Evolutionary conservation across 2,113 vertebrate species (phyloP).

Genomic region (Nothoprocta pentlandii): DNA sequence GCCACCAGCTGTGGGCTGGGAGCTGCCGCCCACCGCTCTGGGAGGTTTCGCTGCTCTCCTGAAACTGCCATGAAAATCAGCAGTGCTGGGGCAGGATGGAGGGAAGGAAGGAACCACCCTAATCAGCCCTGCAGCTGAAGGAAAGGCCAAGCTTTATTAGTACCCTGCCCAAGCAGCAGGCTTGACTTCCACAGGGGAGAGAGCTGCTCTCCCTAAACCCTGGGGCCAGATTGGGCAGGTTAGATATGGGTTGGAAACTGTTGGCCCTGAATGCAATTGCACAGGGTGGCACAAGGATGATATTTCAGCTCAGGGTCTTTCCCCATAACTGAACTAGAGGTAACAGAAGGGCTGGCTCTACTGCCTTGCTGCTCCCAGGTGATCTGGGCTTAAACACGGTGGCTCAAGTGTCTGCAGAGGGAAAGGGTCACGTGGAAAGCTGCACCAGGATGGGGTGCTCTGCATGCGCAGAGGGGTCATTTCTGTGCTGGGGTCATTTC

Average conservation of each 20-base stretch:
- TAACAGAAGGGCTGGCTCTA: not conserved
- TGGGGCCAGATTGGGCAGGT: not conserved
- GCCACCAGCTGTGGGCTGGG: not conserved
- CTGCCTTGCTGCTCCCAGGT: not conserved
- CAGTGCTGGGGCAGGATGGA: not conserved
- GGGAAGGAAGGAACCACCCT: not conserved
- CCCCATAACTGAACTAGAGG: not conserved
- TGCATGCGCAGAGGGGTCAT: accelerated
- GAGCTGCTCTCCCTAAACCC: not conserved
- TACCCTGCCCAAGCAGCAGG: not conserved
- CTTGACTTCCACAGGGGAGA: no score
- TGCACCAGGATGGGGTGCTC: not conserved
- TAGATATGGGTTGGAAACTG: not conserved
- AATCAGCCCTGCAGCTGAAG: not conserved
- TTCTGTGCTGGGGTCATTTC: not conserved
- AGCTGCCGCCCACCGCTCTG: not conserved
- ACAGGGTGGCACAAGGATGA: no score
- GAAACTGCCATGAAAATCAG: not conserved
- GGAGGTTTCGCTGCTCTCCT: not conserved
- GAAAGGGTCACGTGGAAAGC: not conserved
- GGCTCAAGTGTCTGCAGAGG: not conserved
- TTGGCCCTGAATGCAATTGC: not conserved
- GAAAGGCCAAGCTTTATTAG: not conserved
- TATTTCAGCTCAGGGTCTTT: not conserved
- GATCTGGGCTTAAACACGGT: not conserved